A percentile compares a stretch with the other conserved stretches of the same genome.
Conservation (phyloP, 30 jellyfish, hydroid and myxozoan genomes). For the Chrysaora quinquecirrha region DNA sequence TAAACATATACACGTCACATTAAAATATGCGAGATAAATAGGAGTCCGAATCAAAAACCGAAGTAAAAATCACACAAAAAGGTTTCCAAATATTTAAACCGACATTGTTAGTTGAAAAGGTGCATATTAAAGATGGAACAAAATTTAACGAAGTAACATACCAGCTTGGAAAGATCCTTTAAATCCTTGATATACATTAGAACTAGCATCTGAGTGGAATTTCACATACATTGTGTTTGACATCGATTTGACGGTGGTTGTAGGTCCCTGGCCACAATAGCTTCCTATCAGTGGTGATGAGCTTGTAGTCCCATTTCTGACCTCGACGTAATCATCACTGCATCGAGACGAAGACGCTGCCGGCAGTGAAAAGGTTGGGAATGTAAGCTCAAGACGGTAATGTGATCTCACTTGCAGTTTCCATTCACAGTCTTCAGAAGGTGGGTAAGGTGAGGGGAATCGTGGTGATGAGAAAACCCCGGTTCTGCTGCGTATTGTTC, state of each 20-base stretch:
- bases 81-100: too few species aligned
- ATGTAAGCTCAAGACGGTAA: conserved; percentile 51
- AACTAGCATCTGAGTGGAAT: conserved; percentile 68
- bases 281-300: conserved; percentile 34
- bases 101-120: too few species aligned
- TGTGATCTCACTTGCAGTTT: conserved; percentile 54
- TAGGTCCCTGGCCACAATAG: conserved; percentile 46
- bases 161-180: conserved; percentile 60
- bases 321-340: conserved; percentile 82
- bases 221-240: conserved; percentile 41
- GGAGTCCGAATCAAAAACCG: too few species aligned
- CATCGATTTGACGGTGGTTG: conserved; percentile 23
- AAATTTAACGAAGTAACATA: too few species aligned
- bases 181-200: conserved; percentile 53
- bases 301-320: conserved; percentile 52
- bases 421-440: conserved; percentile 77
- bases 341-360: conserved; percentile 49
- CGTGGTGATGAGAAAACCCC: conserved; percentile 77
- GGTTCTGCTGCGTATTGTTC: conserved; percentile 54
- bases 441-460: conserved; percentile 83
- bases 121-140: too few species aligned
- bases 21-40: too few species aligned
- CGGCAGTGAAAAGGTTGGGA: conserved; percentile 69
- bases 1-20: too few species aligned
- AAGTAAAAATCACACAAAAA: too few species aligned